Evolutionary conservation across 2,888 invertebrate species (phyloP), one percentile per base, ranked within the genome.

Genomic region (Synanthedon formicaeformis): DNA sequence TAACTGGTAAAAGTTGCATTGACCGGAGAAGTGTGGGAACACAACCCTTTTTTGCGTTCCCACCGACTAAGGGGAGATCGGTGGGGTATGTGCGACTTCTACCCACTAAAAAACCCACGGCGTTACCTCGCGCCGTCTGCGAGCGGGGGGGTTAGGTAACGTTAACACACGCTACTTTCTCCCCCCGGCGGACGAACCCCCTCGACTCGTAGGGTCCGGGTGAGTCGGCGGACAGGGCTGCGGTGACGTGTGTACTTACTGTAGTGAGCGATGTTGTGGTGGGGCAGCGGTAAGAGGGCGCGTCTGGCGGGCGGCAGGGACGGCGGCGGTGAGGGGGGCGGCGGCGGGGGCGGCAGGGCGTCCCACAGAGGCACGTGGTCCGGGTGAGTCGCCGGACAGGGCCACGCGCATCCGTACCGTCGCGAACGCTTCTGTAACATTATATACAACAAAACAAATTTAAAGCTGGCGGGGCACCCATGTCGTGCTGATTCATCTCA

Each of bases 311-410:
- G 55, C 56, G 40, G 53, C 54, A 23, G 52, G 50, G 16, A 64
- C 1, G 83, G 82, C 0, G 84, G 84, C 2, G 76, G 71, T 58
- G 79, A 81, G n/a, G 82, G 78, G 2, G 87, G 88, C 16, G 88
- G 82, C 2, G 84, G 84, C 0, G 88, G 88, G 1, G 88, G 88
- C 0, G 88, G 88, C 65, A 88, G 72, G 52, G 83, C 83, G 71
- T 87, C 88, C 86, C 87, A 88, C 66, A 83, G 81, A 55, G 87
- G 75, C 64, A 82, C 82, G 76, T 86, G 84, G 77, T 84, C 87
- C 0, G 78, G 59, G 74, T 86, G 85, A 11, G 67, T 1, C 10
- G 79, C 74, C n/a, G 85, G 79, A 52, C 86, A 85, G 55, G 87
- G 88, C 83, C 86, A 87, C 55, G 86, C 78, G 66, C 84, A 83